phyloP scores from a whole-genome alignment of 2,113 vertebrate genomes.

The Pongo pygmaeus region DNA sequence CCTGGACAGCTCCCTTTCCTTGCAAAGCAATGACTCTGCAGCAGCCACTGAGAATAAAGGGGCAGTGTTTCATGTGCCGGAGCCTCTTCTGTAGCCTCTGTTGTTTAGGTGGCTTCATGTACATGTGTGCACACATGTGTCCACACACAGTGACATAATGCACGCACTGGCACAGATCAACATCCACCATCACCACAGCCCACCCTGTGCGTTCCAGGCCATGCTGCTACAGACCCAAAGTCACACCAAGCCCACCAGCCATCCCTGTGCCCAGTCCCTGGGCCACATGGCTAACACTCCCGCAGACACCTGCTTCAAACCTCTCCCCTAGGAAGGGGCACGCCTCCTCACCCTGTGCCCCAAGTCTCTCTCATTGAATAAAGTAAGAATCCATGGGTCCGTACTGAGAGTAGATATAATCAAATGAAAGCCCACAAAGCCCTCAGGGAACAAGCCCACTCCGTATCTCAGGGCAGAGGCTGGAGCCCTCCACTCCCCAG shows the following conservation, averaged over 20 bases:
- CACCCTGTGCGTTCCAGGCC: not conserved
- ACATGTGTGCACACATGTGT: too few species aligned
- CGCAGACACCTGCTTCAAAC: not conserved
- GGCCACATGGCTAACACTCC: rapidly evolving
- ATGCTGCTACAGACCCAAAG: not conserved
- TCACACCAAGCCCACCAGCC: not conserved
- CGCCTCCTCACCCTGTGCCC: not conserved
- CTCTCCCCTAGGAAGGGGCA: not conserved
- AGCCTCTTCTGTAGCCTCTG: not conserved
- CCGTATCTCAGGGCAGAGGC: not conserved
- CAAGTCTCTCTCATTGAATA: not conserved
- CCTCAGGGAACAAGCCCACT: not conserved
- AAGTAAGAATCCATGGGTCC: not conserved
- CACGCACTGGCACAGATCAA: not conserved
- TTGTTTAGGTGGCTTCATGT: not conserved
- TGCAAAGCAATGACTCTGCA: not conserved
- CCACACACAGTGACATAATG: too few species aligned
- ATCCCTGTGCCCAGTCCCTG: not conserved
- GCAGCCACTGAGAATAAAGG: not conserved
- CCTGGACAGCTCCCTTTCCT: not conserved
- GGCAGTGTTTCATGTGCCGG: too few species aligned
- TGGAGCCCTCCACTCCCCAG: not conserved
- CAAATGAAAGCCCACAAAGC: not conserved
- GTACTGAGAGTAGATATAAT: rapidly evolving
- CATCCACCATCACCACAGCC: not conserved